Conservation (phyloP, 2,888 invertebrate genomes). For the Cerastis rubricosa region DNA sequence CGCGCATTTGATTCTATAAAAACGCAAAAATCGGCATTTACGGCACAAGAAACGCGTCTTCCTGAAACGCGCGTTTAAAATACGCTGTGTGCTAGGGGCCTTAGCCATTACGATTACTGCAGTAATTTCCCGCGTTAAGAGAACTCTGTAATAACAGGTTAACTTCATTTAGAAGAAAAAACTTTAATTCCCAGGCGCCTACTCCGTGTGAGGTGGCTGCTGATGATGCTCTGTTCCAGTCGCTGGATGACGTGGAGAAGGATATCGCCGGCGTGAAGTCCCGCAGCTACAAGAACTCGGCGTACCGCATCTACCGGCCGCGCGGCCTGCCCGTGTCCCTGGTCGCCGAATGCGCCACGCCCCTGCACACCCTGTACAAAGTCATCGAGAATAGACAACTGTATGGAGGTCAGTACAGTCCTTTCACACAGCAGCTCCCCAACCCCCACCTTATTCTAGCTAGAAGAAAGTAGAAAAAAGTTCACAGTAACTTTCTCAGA, state of each 20-base stretch:
- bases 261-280: slow-evolving; percentile 91
- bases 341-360: slow-evolving; percentile 92
- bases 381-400: slow-evolving; percentile 77
- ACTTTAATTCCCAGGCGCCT: slow-evolving; percentile 41
- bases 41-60: too few relatives aligned
- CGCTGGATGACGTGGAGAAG: slow-evolving; percentile 83
- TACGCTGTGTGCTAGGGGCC: too few relatives aligned
- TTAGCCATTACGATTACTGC: background rate
- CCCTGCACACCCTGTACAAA: slow-evolving; percentile 91
- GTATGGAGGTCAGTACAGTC: slow-evolving; percentile 72
- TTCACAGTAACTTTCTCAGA: background rate
- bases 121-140: background rate
- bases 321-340: slow-evolving; percentile 82
- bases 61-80: too few relatives aligned
- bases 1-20: too few relatives aligned
- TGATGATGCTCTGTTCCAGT: slow-evolving; percentile 77
- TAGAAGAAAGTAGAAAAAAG: background rate
- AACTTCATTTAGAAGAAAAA: slow-evolving; percentile 21
- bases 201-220: slow-evolving; percentile 23
- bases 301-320: slow-evolving; percentile 89
- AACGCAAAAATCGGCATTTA: too few relatives aligned
- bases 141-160: background rate
- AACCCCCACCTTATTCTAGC: background rate
- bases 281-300: slow-evolving; percentile 91
- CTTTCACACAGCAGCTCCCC: background rate